A percentile compares a stretch with the other conserved stretches of the same genome.
phyloP scores from a whole-genome alignment of 1,140 invertebrate genomes.

The Hesperophylax magnus region DNA sequence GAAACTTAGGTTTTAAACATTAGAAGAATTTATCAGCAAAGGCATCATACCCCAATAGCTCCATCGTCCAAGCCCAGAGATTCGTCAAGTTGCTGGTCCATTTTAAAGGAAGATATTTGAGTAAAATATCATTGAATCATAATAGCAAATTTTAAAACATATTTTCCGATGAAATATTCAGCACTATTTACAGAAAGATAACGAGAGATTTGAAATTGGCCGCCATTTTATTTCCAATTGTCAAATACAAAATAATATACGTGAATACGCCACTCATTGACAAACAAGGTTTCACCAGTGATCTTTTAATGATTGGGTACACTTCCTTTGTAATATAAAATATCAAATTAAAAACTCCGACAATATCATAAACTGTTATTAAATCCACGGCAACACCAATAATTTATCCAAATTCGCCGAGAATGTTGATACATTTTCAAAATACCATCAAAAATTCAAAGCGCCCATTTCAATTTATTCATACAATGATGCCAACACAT shows the following conservation, averaged over 20 bases:
- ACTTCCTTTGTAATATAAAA: not conserved
- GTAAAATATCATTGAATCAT: slow-evolving; percentile 27
- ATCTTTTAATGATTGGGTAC: not conserved
- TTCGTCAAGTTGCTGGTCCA: slow-evolving; percentile 67
- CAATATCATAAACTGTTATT: not conserved
- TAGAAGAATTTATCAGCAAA: slow-evolving; percentile 14
- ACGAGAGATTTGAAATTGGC: slow-evolving; percentile 52
- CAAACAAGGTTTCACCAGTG: slow-evolving; percentile 38
- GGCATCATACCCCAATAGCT: slow-evolving; percentile 62
- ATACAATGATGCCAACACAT: slow-evolving; percentile 37
- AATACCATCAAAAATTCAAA: slow-evolving; percentile 44
- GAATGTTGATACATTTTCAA: slow-evolving; percentile 39
- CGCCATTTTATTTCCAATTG: slow-evolving; percentile 51
- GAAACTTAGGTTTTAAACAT: not conserved
- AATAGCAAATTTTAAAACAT: slow-evolving; percentile 9
- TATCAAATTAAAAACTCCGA: not conserved
- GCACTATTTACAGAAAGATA: slow-evolving; percentile 26
- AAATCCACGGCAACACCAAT: slow-evolving; percentile 1
- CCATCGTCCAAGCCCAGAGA: slow-evolving; percentile 63
- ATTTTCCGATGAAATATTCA: slow-evolving; percentile 1
- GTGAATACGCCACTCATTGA: slow-evolving; percentile 44
- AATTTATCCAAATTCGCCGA: slow-evolving; percentile 12
- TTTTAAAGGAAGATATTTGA: slow-evolving; percentile 48
- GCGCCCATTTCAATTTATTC: slow-evolving; percentile 52
- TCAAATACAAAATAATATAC: slow-evolving; percentile 50